Conservation (phyloP, 2,113 vertebrate species). For the Ifrita kowaldi region DNA sequence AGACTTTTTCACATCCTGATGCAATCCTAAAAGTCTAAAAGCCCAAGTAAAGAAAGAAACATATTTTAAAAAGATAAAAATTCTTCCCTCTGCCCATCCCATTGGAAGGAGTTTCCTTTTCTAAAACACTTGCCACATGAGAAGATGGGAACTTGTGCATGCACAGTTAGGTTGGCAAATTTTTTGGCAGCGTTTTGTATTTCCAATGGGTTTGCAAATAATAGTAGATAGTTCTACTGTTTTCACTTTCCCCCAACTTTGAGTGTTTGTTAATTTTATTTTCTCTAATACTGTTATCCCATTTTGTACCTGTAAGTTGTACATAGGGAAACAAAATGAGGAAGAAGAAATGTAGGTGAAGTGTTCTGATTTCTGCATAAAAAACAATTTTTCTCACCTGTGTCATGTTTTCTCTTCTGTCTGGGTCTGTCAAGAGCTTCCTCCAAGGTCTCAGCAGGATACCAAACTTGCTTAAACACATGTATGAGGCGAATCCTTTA, state of each 20-base stretch:
- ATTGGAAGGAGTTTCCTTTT: neutral
- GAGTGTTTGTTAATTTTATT: neutral
- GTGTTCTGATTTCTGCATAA: neutral
- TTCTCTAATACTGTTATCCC: neutral
- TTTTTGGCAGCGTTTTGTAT: neutral
- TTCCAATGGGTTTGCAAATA: neutral
- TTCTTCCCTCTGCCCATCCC: neutral
- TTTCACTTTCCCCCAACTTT: neutral
- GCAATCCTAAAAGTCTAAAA: neutral
- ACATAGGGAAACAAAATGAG: neutral
- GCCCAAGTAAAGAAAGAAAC: neutral
- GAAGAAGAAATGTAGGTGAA: neutral
- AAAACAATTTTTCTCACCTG: neutral
- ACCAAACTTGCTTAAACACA: slow-evolving; percentile 1
- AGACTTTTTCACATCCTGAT: neutral
- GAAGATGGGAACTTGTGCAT: neutral
- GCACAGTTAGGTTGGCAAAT: neutral
- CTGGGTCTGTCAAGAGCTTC: neutral
- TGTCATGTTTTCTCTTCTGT: slow-evolving; percentile 10
- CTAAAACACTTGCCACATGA: neutral
- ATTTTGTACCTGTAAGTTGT: neutral
- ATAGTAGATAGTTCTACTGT: neutral
- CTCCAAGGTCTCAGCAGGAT: neutral
- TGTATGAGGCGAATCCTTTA: neutral
- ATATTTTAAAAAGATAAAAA: neutral